Base-by-base conservation (phyloP, 2,888 invertebrate species). In the Acanthosepion pharaonis region DNA sequence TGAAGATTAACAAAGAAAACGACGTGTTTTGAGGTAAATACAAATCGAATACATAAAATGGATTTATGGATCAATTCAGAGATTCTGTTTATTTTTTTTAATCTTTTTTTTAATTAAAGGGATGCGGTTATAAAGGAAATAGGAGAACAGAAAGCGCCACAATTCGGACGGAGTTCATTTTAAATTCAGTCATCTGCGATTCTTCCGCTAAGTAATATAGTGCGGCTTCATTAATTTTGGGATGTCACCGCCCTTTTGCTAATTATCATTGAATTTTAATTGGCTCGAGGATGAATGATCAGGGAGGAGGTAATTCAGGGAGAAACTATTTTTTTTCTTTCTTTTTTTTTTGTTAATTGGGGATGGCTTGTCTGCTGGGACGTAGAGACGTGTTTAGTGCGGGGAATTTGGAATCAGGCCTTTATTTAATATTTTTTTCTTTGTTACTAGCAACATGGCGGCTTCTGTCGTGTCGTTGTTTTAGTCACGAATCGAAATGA, bases 231-330 rank as follows among this genome's bases (percentile, higher is more conserved):
- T 78, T 78, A n/a, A n/a, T 33, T 78, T 78, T 15, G 11, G 15
- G n/a, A 78, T 15, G 78, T 28, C 78, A 78, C 78, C 78, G 78
- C 78, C 78, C 78, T 28, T 78, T 78, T 78, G 15, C n/a, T 78
- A 78, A 78, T 78, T 78, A 78, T n/a, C n/a, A n/a, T 78, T 78
- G 78, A 78, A 78, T 78, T 78, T 78, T 78, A 78, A 78, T 78
- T 78, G 78, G 78, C n/a, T 33, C 11, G 5, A 9, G n/a, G 78
- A 33, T 11, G n/a, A 33, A n/a, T 15, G 78, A 5, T n/a, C 33
- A 15, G 15, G 9, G 78, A 9, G 78, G 78, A 15, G 78, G n/a
- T n/a, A 15, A 15, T 78, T 78, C 18, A 78, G 15, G 33, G 33
- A 78, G n/a, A 18, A 15, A 33, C 33, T 15, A 33, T 5, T 11